Conservation (phyloP, 2,888 invertebrate species). For the Aethes cnicana region DNA sequence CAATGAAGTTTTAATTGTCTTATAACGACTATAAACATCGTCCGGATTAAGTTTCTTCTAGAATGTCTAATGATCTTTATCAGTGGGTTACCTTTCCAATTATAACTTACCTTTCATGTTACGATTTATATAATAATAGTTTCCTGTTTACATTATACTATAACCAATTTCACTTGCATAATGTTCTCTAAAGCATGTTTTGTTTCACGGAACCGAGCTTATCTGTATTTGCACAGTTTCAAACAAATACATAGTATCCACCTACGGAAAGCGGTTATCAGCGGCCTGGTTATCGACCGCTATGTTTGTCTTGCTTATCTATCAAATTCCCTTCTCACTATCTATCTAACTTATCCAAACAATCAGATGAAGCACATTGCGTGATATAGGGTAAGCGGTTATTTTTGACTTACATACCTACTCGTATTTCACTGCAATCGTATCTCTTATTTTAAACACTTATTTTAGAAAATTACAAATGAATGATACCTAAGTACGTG, state of each 20-base stretch:
- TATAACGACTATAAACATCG: no score
- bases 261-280: conserved; percentile 17
- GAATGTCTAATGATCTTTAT: no score
- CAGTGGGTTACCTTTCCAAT: conserved; percentile 21
- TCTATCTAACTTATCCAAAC: conserved; percentile 31
- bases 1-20: no score
- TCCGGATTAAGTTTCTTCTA: no score
- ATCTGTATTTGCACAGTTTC: conserved; percentile 22
- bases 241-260: conserved; percentile 16
- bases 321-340: conserved; percentile 55
- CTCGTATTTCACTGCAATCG: no score
- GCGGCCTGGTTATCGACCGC: conserved; percentile 29
- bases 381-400: conserved; percentile 53
- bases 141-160: no score
- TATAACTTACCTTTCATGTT: no score
- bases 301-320: conserved; percentile 28
- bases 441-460: no score
- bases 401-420: conserved; percentile 65
- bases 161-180: conserved; percentile 4
- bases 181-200: neutral
- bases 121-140: no score
- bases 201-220: conserved; percentile 1
- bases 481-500: no score
- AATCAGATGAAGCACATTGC: conserved; percentile 42
- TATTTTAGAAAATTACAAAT: no score